phyloP scores from a whole-genome alignment of 2,797 vertebrate genomes.

The Acanthurus leucopareius region DNA sequence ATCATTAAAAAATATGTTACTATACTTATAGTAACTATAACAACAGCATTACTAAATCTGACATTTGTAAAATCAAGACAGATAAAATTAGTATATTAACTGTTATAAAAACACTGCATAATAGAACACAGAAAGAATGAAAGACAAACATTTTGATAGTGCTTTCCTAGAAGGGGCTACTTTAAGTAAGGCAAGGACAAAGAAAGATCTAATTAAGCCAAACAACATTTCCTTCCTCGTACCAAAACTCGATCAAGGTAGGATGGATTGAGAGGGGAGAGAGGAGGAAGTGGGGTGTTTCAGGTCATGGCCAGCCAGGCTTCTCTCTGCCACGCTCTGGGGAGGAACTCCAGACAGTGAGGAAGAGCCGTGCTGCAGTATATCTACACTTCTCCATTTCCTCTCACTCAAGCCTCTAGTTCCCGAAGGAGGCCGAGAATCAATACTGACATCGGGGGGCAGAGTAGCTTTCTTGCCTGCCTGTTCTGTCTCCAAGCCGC shows the following conservation, averaged over 20 bases:
- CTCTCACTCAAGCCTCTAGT: constrained; percentile 77
- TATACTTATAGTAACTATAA: constrained; percentile 23
- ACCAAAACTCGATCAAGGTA: constrained; percentile 61
- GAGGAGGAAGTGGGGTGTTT: constrained; percentile 55
- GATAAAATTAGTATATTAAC: constrained; percentile 17
- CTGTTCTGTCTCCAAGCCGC: constrained; percentile 47
- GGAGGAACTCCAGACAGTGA: constrained; percentile 76
- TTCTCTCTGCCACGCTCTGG: constrained; percentile 61
- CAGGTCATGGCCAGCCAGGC: constrained; percentile 67
- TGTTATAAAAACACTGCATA: constrained; percentile 25
- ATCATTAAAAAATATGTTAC: constrained; percentile 1
- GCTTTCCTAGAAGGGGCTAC: constrained; percentile 7
- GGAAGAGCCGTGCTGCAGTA: constrained; percentile 72
- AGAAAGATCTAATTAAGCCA: constrained; percentile 58
- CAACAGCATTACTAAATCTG: constrained; percentile 14
- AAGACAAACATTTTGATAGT: constrained; percentile 24
- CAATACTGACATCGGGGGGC: constrained; percentile 78
- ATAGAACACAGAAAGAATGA: constrained; percentile 30
- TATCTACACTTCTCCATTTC: constrained; percentile 84
- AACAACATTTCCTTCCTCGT: constrained; percentile 31
- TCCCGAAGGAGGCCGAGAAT: constrained; percentile 76
- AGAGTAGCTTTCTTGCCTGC: constrained; percentile 65
- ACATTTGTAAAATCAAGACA: constrained; percentile 40
- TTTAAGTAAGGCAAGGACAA: constrained; percentile 35
- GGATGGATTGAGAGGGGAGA: constrained; percentile 31